These are phyloP conservation scores for Trissolcus brochymenae DNA, from an alignment of 2,888 invertebrate species.

Conservation along the genomic window DNA sequence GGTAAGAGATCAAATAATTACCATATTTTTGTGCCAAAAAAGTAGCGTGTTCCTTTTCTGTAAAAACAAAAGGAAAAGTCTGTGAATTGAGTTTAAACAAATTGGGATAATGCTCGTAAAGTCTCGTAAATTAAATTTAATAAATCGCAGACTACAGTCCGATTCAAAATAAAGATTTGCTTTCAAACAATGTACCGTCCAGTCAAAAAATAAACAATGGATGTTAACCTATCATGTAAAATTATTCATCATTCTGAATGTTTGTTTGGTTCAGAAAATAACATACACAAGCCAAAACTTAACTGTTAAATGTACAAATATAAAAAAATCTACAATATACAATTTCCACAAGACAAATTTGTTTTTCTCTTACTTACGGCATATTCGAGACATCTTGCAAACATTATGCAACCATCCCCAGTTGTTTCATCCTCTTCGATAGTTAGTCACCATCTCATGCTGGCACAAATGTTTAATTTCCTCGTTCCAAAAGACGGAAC, in stretches of 20 bases:
- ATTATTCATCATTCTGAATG: too few species aligned
- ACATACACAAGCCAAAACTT: too few species aligned
- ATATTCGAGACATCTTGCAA: slow-evolving; percentile 75
- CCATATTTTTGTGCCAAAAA: too few species aligned
- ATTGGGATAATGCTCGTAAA: too few species aligned
- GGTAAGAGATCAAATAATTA: too few species aligned
- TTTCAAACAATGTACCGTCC: neutral
- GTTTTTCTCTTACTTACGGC: slow-evolving; percentile 68
- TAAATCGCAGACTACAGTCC: slow-evolving; percentile 25
- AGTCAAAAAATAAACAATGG: too few species aligned
- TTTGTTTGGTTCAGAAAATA: too few species aligned
- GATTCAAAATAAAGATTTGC: slow-evolving; percentile 12
- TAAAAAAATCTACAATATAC: too few species aligned
- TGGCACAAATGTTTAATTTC: slow-evolving; percentile 47
- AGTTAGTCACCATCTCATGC: slow-evolving; percentile 72
- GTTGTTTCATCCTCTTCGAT: slow-evolving; percentile 74
- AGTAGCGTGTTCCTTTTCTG: too few species aligned
- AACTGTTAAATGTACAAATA: too few species aligned
- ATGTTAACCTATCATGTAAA: too few species aligned
- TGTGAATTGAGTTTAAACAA: neutral
- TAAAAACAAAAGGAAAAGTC: too few species aligned
- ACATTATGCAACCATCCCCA: slow-evolving; percentile 74
- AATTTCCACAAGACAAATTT: neutral
- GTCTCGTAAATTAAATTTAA: slow-evolving; percentile 25
- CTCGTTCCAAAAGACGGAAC: slow-evolving; percentile 34